Base-by-base conservation (phyloP, 1,140 invertebrate species). In the Calliopsis andreniformis region DNA sequence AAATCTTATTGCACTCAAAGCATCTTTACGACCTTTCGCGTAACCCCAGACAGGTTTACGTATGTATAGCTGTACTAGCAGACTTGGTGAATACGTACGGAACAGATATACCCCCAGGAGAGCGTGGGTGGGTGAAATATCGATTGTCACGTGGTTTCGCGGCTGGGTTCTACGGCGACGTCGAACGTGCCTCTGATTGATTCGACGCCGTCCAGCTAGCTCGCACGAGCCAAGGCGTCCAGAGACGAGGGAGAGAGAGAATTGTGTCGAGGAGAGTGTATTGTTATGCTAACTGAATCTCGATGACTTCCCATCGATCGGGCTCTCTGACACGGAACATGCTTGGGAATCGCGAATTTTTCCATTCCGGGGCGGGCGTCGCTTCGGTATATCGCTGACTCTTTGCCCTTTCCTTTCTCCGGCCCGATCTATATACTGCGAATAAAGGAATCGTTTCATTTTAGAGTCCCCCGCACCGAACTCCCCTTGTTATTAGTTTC, bases 1-100 rank as follows among this genome's bases (percentile, higher is more conserved):
- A 77, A 82, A 79, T 84, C 86, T 81, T 83, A 85, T 86, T 86
- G 79, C 76, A 56, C 61, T 75, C 64, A 75, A 84, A 87, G 80
- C 76, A 82, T 87, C 79, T 87, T 87, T 84, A 83, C 78, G 82
- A 80, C 62, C 75, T 80, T 67, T 28, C 76, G 20, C 77, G 55
- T 64, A 63, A 20, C n/a, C 23, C 49, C 58, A 58, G 59, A 59
- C 78, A 39, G 55, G 56, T 58, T 80, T 67, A 68, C 64, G 18
- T 61, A 20, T 55, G 43, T 53, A 32, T 51, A 39, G 5, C n/a
- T 47, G 51, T 25, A 18, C 5, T 16, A 10, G 1, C 18, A 28
- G 23, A 18, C 18, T 0, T 23, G 2, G 8, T n/a, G 59, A 14
- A 18, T 39, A 23, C n/a, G 20, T n/a, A 30, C 16, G 23, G 35